phyloP scores from a whole-genome alignment of 2,888 invertebrate genomes.

The Melieria picta region DNA sequence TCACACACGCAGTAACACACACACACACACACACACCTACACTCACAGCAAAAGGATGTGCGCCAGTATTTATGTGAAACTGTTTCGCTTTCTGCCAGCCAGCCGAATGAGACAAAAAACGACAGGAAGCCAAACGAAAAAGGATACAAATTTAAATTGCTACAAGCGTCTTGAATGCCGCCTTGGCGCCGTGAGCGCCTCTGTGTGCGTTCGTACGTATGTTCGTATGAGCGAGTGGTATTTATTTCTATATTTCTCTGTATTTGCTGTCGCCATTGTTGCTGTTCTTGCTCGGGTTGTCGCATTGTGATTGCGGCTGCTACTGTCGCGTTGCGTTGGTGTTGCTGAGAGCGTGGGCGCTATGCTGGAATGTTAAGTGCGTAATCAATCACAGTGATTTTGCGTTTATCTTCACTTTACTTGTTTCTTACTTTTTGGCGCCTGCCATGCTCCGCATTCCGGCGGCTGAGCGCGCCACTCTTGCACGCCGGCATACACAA shows the following conservation, averaged over 20 bases:
- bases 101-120: too few relatives aligned
- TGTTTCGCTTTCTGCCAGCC: too few relatives aligned
- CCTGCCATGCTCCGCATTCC: not conserved
- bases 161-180: constrained; percentile 7
- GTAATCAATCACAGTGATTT: constrained; percentile 63
- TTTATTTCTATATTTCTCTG: constrained; percentile 16
- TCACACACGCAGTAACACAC: too few relatives aligned
- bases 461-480: too few relatives aligned
- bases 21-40: too few relatives aligned
- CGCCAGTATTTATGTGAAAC: too few relatives aligned
- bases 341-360: constrained; percentile 25
- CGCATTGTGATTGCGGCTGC: constrained; percentile 23
- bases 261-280: too few relatives aligned
- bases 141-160: too few relatives aligned
- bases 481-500: too few relatives aligned
- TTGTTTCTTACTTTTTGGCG: constrained; percentile 1
- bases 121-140: too few relatives aligned
- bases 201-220: constrained; percentile 21
- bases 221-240: constrained; percentile 27
- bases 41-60: too few relatives aligned
- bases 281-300: constrained; percentile 1
- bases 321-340: constrained; percentile 15
- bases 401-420: constrained; percentile 22
- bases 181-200: not conserved
- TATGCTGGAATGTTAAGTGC: constrained; percentile 45